Percentiles rank a stretch among this genome's conserved stretches.
phyloP scores from a whole-genome alignment of 1,140 invertebrate genomes.

The Zaprionus davidi region DNA sequence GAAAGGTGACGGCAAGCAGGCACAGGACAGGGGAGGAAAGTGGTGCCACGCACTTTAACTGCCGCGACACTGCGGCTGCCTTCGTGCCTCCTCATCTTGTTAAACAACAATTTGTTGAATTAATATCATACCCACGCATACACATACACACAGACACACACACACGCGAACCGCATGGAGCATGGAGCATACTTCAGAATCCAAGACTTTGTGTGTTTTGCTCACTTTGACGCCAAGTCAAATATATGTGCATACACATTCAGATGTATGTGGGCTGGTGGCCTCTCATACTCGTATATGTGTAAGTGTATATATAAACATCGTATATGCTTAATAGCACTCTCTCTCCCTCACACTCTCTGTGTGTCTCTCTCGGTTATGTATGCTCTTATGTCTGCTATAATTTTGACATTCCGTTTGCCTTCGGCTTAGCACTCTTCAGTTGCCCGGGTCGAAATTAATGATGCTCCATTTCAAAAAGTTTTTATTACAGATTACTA shows the following conservation, averaged over 20 bases:
- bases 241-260: constrained; percentile 30
- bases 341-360: constrained; percentile 24
- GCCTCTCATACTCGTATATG: constrained; percentile 4
- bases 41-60: constrained; percentile 44
- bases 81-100: constrained; percentile 62
- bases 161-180: constrained; percentile 12
- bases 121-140: constrained; percentile 66
- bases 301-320: constrained; percentile 7
- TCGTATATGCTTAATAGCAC: constrained; percentile 64
- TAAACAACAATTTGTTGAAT: constrained; percentile 82
- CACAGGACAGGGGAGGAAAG: neutral
- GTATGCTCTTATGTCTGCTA: constrained; percentile 43
- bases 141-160: constrained; percentile 27
- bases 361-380: constrained; percentile 1
- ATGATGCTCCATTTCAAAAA: constrained; percentile 41
- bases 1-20: constrained; percentile 41
- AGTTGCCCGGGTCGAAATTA: constrained; percentile 35
- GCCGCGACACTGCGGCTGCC: constrained; percentile 72
- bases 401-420: constrained; percentile 49
- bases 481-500: constrained; percentile 52
- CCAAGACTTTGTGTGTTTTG: constrained; percentile 42
- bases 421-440: constrained; percentile 31
- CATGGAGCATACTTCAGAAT: constrained; percentile 46
- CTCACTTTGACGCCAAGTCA: constrained; percentile 55
- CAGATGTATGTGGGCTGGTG: neutral